These are phyloP conservation scores for Kobus ellipsiprymnus DNA, from an alignment of 2,113 vertebrate genomes.

Conservation along the genomic window DNA sequence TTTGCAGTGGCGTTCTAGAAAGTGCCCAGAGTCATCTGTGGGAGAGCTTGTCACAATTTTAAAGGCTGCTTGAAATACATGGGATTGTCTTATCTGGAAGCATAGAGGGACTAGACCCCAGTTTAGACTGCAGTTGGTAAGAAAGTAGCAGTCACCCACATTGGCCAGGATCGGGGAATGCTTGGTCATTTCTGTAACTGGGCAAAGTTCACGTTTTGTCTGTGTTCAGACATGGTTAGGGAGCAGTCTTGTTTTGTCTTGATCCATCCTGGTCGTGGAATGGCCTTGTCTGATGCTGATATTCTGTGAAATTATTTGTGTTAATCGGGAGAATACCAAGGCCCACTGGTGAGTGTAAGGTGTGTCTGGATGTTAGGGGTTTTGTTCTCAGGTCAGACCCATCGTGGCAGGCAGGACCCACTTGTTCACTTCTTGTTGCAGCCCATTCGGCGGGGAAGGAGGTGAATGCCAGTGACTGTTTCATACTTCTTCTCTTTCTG, in stretches of 20 bases:
- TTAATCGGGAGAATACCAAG: neutral
- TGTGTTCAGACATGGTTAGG: neutral
- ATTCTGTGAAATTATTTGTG: neutral
- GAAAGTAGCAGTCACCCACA: neutral
- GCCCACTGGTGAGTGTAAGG: neutral
- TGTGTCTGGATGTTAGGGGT: neutral
- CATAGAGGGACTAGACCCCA: neutral
- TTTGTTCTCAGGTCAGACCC: rapidly evolving
- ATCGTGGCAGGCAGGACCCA: neutral
- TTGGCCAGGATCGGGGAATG: neutral
- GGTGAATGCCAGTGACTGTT: neutral
- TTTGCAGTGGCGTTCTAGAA: neutral
- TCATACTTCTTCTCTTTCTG: neutral
- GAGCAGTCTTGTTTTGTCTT: neutral
- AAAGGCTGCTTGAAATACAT: neutral
- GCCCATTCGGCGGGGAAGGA: neutral
- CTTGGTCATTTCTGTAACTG: neutral
- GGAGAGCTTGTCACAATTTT: neutral
- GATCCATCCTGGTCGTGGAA: neutral
- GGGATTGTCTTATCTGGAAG: neutral
- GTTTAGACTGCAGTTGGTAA: neutral
- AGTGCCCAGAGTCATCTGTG: neutral
- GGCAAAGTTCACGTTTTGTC: neutral
- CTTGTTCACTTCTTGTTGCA: neutral
- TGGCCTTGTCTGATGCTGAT: neutral